phyloP scores from a whole-genome alignment of 92 coral and sea anemone genomes.

The Heliopora coerulea region DNA sequence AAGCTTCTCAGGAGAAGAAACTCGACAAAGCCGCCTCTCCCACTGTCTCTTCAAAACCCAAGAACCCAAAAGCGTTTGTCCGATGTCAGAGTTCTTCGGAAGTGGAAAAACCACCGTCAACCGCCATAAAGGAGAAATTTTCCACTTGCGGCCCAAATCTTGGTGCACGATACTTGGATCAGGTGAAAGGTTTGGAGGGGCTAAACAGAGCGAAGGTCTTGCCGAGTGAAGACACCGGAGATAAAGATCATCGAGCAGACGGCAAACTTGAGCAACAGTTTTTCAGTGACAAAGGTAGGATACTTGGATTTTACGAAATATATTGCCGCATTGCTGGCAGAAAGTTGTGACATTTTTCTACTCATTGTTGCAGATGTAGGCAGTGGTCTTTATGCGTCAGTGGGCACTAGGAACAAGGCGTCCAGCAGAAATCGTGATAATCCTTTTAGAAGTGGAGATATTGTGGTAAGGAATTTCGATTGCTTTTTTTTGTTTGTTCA shows the following conservation, averaged over 20 bases:
- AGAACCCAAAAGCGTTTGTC: not conserved
- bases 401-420: not conserved
- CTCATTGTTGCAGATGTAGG: slow-evolving; percentile 9
- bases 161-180: not conserved
- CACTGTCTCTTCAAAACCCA: not conserved
- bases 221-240: not conserved
- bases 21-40: not conserved
- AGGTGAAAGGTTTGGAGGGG: slow-evolving; percentile 17
- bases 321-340: too few relatives aligned
- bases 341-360: not conserved
- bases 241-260: not conserved
- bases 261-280: not conserved
- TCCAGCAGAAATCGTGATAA: not conserved
- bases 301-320: too few relatives aligned
- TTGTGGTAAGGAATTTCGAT: not conserved
- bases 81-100: too few relatives aligned
- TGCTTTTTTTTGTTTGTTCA: not conserved
- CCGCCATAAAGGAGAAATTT: not conserved
- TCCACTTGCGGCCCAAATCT: not conserved
- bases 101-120: too few relatives aligned
- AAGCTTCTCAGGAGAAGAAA: not conserved
- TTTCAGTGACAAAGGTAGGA: slow-evolving; percentile 6
- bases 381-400: slow-evolving; percentile 5
- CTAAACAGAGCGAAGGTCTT: slow-evolving; percentile 8
- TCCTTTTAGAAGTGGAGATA: slow-evolving; percentile 2